Conservation (phyloP, 2,113 vertebrate genomes). For the Bothrops jararaca region DNA sequence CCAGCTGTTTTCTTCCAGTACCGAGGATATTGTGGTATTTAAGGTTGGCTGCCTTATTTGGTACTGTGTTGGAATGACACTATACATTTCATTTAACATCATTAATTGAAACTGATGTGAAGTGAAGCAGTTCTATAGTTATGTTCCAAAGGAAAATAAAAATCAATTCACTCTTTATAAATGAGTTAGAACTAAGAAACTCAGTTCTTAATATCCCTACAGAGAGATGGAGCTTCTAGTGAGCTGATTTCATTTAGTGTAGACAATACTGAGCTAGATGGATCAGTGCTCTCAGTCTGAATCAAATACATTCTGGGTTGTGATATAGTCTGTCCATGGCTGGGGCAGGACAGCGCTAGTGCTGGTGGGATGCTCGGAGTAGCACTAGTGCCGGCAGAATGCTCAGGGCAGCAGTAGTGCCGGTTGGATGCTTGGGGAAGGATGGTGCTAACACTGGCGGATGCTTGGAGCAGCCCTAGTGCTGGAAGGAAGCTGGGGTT, state of each 20-base stretch:
- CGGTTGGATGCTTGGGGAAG: too few species aligned
- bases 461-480: too few species aligned
- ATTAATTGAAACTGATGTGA: not conserved
- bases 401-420: too few species aligned
- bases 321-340: not conserved
- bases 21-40: not conserved
- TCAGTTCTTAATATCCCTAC: not conserved
- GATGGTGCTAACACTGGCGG: too few species aligned
- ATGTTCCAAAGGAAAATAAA: not conserved
- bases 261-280: not conserved
- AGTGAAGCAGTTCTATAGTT: too few species aligned
- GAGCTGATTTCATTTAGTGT: not conserved
- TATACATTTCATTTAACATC: not conserved
- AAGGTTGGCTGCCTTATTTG: not conserved
- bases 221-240: not conserved
- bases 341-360: too few species aligned
- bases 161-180: not conserved
- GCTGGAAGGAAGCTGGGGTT: too few species aligned
- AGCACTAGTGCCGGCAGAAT: too few species aligned
- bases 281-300: not conserved
- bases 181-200: not conserved
- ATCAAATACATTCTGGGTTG: not conserved
- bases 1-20: not conserved
- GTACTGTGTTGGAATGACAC: not conserved
- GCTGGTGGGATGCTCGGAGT: too few species aligned